These are phyloP conservation scores for Steatocranus sp. DNA, from an alignment of 2,797 vertebrate genomes.

Conservation along the genomic window DNA sequence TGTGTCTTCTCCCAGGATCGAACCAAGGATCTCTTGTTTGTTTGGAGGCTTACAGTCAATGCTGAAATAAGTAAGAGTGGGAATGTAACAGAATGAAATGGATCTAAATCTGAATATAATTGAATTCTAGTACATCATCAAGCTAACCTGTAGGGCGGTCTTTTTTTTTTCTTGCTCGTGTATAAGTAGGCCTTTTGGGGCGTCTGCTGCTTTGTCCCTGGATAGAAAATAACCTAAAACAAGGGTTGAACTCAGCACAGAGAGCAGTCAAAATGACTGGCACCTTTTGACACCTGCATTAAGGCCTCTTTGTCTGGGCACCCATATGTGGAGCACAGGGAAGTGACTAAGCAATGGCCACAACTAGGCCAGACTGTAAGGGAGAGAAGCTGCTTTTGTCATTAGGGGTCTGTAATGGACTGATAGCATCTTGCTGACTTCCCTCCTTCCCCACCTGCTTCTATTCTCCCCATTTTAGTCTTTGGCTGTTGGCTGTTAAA, in stretches of 20 bases:
- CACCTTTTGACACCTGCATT: conserved; percentile 70
- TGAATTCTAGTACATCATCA: not conserved
- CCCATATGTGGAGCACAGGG: conserved; percentile 37
- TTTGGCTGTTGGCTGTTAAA: conserved; percentile 42
- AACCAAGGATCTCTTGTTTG: not conserved
- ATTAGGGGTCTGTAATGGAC: conserved; percentile 68
- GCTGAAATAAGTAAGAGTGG: not conserved
- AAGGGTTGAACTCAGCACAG: conserved; percentile 36
- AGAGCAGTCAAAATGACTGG: conserved; percentile 40
- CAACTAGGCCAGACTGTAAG: conserved; percentile 71
- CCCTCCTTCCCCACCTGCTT: conserved; percentile 49
- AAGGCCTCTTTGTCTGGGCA: conserved; percentile 55
- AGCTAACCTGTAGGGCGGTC: not conserved
- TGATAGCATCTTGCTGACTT: conserved; percentile 71
- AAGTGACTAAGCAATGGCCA: conserved; percentile 46
- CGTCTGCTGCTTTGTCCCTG: conserved; percentile 18
- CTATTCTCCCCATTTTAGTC: conserved; percentile 42
- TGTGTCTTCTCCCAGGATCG: not conserved
- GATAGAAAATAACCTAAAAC: conserved; percentile 36
- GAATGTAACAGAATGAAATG: not conserved
- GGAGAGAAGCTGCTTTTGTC: conserved; percentile 65
- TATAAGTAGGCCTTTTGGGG: not conserved
- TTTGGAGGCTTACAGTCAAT: not conserved
- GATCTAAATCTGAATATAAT: not conserved
- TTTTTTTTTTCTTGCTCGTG: not conserved